Evolutionary conservation across 2,888 invertebrate species (phyloP).

Genomic region (Lochmaea capreae): DNA sequence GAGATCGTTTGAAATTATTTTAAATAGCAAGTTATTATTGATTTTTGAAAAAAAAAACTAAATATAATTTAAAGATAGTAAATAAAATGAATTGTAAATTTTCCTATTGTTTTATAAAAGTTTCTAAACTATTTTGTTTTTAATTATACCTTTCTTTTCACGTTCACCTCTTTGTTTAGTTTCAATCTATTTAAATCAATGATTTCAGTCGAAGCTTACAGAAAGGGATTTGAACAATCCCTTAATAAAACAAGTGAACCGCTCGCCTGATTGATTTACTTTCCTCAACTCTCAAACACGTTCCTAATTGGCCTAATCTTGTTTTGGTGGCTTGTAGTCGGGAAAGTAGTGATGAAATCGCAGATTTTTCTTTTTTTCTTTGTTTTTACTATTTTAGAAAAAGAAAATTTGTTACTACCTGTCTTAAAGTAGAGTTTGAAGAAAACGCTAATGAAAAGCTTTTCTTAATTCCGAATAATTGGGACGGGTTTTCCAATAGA

Average conservation of each 20-base stretch:
- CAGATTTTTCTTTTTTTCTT: slow-evolving; percentile 33
- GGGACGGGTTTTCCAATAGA: slow-evolving; percentile 5
- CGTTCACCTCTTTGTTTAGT: not conserved
- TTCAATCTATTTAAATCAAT: slow-evolving; percentile 11
- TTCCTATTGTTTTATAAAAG: too few species aligned
- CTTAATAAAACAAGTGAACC: slow-evolving; percentile 35
- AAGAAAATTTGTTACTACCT: slow-evolving; percentile 4
- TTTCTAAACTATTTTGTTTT: too few species aligned
- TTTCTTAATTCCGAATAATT: slow-evolving; percentile 15
- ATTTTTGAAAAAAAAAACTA: too few species aligned
- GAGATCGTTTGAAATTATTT: too few species aligned
- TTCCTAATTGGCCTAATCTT: slow-evolving; percentile 52
- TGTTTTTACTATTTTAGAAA: slow-evolving; percentile 12
- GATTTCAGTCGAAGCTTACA: slow-evolving; percentile 6
- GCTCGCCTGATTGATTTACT: slow-evolving; percentile 45
- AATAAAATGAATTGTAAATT: too few species aligned
- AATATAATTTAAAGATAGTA: too few species aligned
- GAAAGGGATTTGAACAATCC: slow-evolving; percentile 33
- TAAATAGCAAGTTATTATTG: too few species aligned
- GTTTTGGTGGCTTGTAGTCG: slow-evolving; percentile 44
- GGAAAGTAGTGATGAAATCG: slow-evolving; percentile 50
- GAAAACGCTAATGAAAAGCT: slow-evolving; percentile 16
- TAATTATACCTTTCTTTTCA: not conserved
- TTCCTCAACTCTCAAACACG: slow-evolving; percentile 42
- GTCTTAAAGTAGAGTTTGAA: not conserved